phyloP scores from a whole-genome alignment of 2,113 vertebrate genomes.

The Lichenostomus cassidix region DNA sequence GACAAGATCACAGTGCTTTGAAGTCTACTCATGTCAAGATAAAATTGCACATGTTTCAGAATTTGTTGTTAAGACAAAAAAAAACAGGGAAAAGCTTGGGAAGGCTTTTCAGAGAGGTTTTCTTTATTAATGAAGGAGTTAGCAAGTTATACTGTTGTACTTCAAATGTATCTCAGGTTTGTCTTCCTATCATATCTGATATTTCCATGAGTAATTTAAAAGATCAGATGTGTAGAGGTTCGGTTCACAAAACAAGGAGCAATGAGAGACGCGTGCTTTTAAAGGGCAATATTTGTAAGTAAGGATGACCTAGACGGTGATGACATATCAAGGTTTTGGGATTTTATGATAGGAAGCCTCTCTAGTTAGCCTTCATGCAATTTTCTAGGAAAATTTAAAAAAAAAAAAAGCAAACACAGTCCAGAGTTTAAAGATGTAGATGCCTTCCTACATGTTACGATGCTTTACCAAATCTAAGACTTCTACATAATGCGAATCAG shows the following conservation, averaged over 20 bases:
- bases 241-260: slow-evolving; percentile 45
- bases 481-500: slow-evolving; percentile 76
- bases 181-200: slow-evolving; percentile 93
- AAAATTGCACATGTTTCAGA: slow-evolving; percentile 75
- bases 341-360: slow-evolving; percentile 78
- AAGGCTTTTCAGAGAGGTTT: slow-evolving; percentile 81
- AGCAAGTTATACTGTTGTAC: slow-evolving; percentile 80
- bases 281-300: slow-evolving; percentile 59
- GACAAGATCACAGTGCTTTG: slow-evolving; percentile 75
- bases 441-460: slow-evolving; percentile 84
- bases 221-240: slow-evolving; percentile 62
- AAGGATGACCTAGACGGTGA: slow-evolving; percentile 24
- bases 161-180: slow-evolving; percentile 93
- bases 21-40: slow-evolving; percentile 73
- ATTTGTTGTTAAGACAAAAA: slow-evolving; percentile 73
- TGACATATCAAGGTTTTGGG: slow-evolving; percentile 55
- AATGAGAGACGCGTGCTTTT: neutral
- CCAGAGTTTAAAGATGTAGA: slow-evolving; percentile 78
- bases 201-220: slow-evolving; percentile 68
- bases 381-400: slow-evolving; percentile 70
- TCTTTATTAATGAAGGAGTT: slow-evolving; percentile 73
- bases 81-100: slow-evolving; percentile 71
- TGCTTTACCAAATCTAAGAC: slow-evolving; percentile 88
- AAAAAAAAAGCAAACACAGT: slow-evolving; percentile 61
- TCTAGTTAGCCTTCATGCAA: slow-evolving; percentile 79